Evolutionary conservation across 2,888 invertebrate genomes (phyloP).

Genomic region (Athetis lepigone): DNA sequence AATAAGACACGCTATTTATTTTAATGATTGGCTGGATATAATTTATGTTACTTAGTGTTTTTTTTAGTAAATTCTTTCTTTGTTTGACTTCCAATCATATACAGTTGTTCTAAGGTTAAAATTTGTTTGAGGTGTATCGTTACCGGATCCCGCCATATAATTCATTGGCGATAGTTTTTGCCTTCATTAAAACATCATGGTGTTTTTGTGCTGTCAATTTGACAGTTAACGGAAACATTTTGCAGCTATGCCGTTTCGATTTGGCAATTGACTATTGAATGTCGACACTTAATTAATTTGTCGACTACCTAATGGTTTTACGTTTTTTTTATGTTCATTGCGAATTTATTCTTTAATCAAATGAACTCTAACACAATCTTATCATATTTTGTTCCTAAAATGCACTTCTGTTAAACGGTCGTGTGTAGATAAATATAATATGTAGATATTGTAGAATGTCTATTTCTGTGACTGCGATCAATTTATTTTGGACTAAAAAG

Average conservation of each 20-base stretch:
- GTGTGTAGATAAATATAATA: too few species aligned
- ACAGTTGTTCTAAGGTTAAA: constrained; percentile 42
- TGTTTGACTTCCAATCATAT: constrained; percentile 40
- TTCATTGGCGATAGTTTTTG: constrained; percentile 64
- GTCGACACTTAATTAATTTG: constrained; percentile 34
- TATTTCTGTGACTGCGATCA: too few species aligned
- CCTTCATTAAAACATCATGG: constrained; percentile 61
- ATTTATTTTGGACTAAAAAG: too few species aligned
- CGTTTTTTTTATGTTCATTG: constrained; percentile 7
- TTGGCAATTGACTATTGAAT: constrained; percentile 34
- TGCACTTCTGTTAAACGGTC: too few species aligned
- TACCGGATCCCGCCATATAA: constrained; percentile 62
- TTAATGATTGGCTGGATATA: constrained; percentile 31
- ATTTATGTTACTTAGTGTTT: constrained; percentile 31
- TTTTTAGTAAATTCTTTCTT: constrained; percentile 5
- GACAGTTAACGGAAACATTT: constrained; percentile 62
- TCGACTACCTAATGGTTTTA: constrained; percentile 15
- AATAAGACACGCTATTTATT: constrained; percentile 44
- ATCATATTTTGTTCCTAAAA: too few species aligned
- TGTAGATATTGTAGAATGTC: too few species aligned
- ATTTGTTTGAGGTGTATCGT: constrained; percentile 37
- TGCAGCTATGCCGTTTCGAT: constrained; percentile 54
- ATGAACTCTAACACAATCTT: too few species aligned
- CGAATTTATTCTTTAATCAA: not conserved
- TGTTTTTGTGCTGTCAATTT: constrained; percentile 65